Evolutionary conservation across 1,140 invertebrate species (phyloP), one percentile per base, ranked within the genome.

Genomic region (Cydia pomonella): DNA sequence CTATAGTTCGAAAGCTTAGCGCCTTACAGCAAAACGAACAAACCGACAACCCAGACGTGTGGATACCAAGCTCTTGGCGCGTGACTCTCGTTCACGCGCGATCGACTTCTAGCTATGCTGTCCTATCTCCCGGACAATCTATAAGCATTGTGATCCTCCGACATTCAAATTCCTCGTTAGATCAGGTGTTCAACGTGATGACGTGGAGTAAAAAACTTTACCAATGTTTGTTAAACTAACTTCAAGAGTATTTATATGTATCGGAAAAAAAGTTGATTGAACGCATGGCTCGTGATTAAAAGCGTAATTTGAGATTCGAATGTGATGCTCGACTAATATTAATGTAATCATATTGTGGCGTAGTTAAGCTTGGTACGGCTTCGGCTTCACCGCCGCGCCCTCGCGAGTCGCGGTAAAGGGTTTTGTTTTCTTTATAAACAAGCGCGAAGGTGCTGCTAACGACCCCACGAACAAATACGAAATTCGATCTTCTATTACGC

Each of bases 341-440:
- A 72, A 73, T 7, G 13, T 73, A 27, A 29, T 73, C 41, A 27
- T 50, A 23, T 59, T 59, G 47, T n/a, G 47, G 16, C 12, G 12
- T 50, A 59, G 50, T 53, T 50, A 18, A 44, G 13, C 41, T 44
- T 16, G 18, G 53, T 83, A 80, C 79, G 86, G 87, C 83, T 82
- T 83, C 80, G 79, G 87, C 83, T 82, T 83, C 80, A 79, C 73
- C 79, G 73, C 77, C 81, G 76, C 72, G 73, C 73, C 59, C 79
- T 76, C 79, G 74, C 79, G 79, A 73, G 76, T 74, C 76, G 76
- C 79, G 79, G 81, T 78, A 86, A 90, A 87, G 87, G 87, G 87
- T 87, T 92, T 87, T 90, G 89, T 90, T 92, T 92, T 90, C 89
- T 91, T 91, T 90, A 90, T 87, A 91, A 90, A 92, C 88, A 92